A percentile compares a stretch with the other conserved stretches of the same genome.
These are phyloP conservation scores for Philaenus spumarius DNA, from an alignment of 1,140 invertebrate species.

Conservation along the genomic window DNA sequence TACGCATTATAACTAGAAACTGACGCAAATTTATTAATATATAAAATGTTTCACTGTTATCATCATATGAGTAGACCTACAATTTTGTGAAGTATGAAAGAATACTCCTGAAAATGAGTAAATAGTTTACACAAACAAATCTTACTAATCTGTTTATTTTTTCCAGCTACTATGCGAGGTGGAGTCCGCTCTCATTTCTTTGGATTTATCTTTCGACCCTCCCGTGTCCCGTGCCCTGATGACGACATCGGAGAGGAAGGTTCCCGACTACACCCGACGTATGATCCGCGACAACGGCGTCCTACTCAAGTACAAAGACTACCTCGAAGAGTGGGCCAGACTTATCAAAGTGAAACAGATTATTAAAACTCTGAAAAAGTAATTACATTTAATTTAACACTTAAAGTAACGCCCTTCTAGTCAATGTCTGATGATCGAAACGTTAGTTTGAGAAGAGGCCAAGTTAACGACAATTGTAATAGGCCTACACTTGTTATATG, in stretches of 20 bases:
- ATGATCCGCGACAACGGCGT: conserved; percentile 43
- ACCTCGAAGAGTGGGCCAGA: conserved; percentile 1
- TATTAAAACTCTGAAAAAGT: conserved; percentile 7
- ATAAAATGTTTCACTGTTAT: too few species aligned
- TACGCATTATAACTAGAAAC: too few species aligned
- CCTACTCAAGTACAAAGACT: conserved; percentile 42
- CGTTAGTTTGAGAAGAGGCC: too few species aligned
- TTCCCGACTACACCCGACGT: conserved; percentile 38
- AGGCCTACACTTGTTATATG: too few species aligned
- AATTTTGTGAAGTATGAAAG: too few species aligned
- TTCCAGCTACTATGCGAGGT: conserved; percentile 41
- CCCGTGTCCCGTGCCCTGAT: conserved; percentile 39
- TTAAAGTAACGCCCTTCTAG: background rate
- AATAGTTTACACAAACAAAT: too few species aligned
- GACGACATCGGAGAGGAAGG: conserved; percentile 36
- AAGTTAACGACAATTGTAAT: too few species aligned
- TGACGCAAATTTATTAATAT: too few species aligned
- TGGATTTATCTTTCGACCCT: conserved; percentile 32
- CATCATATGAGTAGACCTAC: too few species aligned
- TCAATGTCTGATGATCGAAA: too few species aligned
- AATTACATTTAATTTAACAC: conserved; percentile 7
- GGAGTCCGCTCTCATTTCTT: conserved; percentile 35
- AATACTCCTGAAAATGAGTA: too few species aligned
- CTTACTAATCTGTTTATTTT: background rate
- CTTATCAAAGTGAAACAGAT: conserved; percentile 5